Base-by-base conservation (phyloP, 53 echinoderm and acorn worm genomes). In the Henricia sp. region DNA sequence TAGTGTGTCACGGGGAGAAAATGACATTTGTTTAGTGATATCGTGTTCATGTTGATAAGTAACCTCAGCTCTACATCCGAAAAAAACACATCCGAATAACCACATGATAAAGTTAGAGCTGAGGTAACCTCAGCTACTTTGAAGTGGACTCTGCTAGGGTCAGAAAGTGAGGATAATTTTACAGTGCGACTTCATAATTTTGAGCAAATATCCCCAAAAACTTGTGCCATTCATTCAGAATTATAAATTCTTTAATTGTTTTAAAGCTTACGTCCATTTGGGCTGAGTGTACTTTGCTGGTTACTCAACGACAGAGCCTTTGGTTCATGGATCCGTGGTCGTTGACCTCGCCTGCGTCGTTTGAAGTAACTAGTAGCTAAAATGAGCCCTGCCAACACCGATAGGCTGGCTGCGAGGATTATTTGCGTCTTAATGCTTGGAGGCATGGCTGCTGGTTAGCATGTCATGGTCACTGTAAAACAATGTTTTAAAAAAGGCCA, bases 311-410 rank as follows among this genome's bases (percentile, higher is more conserved):
- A 50, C n/a, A 80, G 34, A 19, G 64, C 2, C 50, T 48, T 63
- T 17, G 80, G 65, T 80, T 62, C 23, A 1, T 46, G 48, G n/a
- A 64, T 33, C 46, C 80, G 80, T 57, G 62, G 75, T 76, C 68
- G 51, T 38, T 72, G 74, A 30, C 67, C 83, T 6, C 88, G 78
- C 78, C 85, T 90, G 4, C 88, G 82, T 42, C 90, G 52, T 33
- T 87, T 83, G 71, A 91, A 91, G 82, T 83, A 93, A 72, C 87
- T 91, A 50, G 93, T 91, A 17, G 93, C 93, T 10, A 91, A 6
- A 32, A 93, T 57, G 16, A 93, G 76, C 13, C 90, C 84, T 11
- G 93, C 85, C 64, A 91, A 37, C 8, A 88, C 88, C n/a, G 90
- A 78, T 24, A 93, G 34, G 12, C 88, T 76, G 11, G 88, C 88